Conservation (phyloP, 2,113 vertebrate genomes). For the Genyomyrus donnyi region DNA sequence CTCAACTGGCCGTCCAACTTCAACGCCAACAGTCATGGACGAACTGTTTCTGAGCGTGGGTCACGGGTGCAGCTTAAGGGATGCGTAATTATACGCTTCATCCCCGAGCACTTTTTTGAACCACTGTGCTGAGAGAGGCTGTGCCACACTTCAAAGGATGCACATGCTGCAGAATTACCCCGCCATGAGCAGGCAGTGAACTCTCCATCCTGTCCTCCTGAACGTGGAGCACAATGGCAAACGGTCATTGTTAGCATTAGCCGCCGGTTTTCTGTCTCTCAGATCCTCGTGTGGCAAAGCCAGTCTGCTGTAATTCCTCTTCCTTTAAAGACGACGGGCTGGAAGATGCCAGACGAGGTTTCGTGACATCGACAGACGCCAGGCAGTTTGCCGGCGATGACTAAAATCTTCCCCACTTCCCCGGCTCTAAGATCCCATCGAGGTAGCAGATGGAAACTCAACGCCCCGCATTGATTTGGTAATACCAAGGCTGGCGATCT, state of each 20-base stretch:
- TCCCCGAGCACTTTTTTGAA: neutral
- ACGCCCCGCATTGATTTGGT: slow-evolving; percentile 36
- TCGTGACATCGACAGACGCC: slow-evolving; percentile 20
- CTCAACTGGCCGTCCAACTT: slow-evolving; percentile 5
- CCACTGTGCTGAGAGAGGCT: neutral
- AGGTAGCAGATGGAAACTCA: slow-evolving; percentile 50
- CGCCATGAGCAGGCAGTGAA: neutral
- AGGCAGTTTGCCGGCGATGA: neutral
- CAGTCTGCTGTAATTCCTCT: slow-evolving; percentile 27
- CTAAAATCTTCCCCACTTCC: slow-evolving; percentile 4
- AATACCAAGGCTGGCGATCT: slow-evolving; percentile 49
- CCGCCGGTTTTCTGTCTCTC: slow-evolving; percentile 26
- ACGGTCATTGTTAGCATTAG: neutral
- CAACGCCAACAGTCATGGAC: slow-evolving; percentile 6
- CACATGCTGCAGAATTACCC: neutral
- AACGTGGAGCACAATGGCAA: slow-evolving; percentile 21
- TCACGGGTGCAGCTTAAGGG: neutral
- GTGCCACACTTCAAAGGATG: neutral
- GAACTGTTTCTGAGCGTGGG: neutral
- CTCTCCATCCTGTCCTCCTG: neutral
- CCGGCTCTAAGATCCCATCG: neutral
- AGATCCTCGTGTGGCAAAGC: slow-evolving; percentile 33
- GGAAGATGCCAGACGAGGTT: slow-evolving; percentile 37
- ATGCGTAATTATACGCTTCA: neutral
- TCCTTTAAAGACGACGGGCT: slow-evolving; percentile 48